Evolutionary conservation across 2,113 vertebrate species (phyloP), one percentile per base, ranked within the genome.

Genomic region (Apodemus sylvaticus): DNA sequence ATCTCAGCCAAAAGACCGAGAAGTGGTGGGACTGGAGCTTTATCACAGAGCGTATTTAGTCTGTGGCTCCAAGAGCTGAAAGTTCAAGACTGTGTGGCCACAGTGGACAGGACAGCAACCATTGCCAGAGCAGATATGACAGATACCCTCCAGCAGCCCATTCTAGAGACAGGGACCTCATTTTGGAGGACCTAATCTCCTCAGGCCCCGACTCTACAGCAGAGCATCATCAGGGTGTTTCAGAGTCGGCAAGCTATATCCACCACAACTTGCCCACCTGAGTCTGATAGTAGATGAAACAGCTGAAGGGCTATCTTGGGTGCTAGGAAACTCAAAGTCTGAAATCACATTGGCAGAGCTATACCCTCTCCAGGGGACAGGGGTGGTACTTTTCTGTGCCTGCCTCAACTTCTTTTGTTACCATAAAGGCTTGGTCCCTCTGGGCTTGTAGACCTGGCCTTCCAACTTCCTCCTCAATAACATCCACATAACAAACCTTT

Each of bases 401-500:
- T 82, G 22, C 31, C 31, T 64, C 34, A 17, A 73, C 26, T 34
- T 66, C 71, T 17, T 42, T 39, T 3, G 51, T 42, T 1, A 1
- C 71, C 13, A 0, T 62, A 42, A 22, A 1, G 11, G 20, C 51
- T 58, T 39, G 8, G 74, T 8, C 19, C 1, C 6, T 58, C 85
- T 48, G 51, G 53, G n/a, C 53, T 78, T 39, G 20, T 10, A 34
- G 90, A 39, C n/a, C 2, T 7, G 9, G 58, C 77, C 8, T 82
- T 74, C 26, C 10, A 1, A 0, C 17, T 20, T 86, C 29, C 5
- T 5, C 29, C 29, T 42, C 7, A 10, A 3, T 5, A 10, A 1
- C 17, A 0, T 0, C 20, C 53, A 12, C 17, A 0, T 1, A 16
- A 12, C 3, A 29, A n/a, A n/a, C 48, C n/a, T 71, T 53, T 55